These are phyloP conservation scores for Opisthocomus hoazin DNA, from an alignment of 2,113 vertebrate genomes.

Conservation along the genomic window DNA sequence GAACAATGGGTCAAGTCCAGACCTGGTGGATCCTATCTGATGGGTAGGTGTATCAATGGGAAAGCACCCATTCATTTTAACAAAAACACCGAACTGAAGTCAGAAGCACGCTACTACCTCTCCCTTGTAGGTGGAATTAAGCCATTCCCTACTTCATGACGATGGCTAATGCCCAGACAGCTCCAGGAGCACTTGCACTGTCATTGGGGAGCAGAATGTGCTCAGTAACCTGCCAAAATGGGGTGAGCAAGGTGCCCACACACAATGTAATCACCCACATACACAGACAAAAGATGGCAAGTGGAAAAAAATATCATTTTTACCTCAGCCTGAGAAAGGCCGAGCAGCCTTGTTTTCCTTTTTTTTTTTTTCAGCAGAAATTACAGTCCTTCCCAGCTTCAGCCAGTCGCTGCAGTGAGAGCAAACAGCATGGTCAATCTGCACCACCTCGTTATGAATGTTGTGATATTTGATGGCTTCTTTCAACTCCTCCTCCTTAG, in stretches of 20 bases:
- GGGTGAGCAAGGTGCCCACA: accelerated
- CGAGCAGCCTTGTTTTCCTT: background rate
- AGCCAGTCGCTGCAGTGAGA: background rate
- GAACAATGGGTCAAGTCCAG: slow-evolving; percentile 25
- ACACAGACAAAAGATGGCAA: background rate
- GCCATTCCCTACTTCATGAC: accelerated
- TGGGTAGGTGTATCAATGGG: background rate
- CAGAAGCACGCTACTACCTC: background rate
- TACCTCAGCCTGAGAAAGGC: background rate
- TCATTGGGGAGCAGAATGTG: background rate
- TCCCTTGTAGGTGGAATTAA: background rate
- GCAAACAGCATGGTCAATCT: background rate
- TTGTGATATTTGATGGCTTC: background rate
- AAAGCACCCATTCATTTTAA: background rate
- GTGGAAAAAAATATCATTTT: background rate
- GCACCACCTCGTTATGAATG: background rate
- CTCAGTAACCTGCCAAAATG: background rate
- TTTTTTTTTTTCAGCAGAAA: background rate
- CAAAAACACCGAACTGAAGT: background rate
- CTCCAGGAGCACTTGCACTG: background rate
- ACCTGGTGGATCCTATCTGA: background rate
- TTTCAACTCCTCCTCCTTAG: background rate
- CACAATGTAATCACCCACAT: accelerated
- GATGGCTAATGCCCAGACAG: background rate
- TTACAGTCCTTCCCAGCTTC: background rate